These are phyloP conservation scores for Hirtodrosophila duncani DNA, from an alignment of 2,888 invertebrate genomes.

Conservation along the genomic window DNA sequence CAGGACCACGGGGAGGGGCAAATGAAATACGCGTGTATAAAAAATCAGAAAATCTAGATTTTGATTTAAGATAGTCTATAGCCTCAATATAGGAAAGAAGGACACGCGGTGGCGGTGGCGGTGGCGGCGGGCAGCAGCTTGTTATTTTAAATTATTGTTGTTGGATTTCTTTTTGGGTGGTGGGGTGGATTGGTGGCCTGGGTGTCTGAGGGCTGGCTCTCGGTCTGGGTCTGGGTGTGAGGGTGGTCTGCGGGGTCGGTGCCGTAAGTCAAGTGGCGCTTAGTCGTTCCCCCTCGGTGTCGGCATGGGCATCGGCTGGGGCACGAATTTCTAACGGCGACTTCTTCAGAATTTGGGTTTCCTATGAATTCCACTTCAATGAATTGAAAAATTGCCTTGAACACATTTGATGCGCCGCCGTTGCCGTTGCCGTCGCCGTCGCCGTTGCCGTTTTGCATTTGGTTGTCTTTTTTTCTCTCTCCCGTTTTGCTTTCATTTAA, in stretches of 20 bases:
- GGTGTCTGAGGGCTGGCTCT: not conserved
- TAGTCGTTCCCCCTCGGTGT: slow-evolving; percentile 32
- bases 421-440: slow-evolving; percentile 1
- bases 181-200: not conserved
- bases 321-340: slow-evolving; percentile 25
- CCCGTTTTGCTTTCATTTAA: not conserved
- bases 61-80: slow-evolving; percentile 64
- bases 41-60: slow-evolving; percentile 68
- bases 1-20: not conserved
- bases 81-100: slow-evolving; percentile 23
- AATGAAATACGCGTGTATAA: slow-evolving; percentile 58
- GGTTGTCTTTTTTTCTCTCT: slow-evolving; percentile 20
- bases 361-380: slow-evolving; percentile 70
- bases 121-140: slow-evolving; percentile 19
- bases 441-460: slow-evolving; percentile 62
- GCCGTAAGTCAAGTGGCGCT: slow-evolving; percentile 63
- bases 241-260: slow-evolving; percentile 6
- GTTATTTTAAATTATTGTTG: slow-evolving; percentile 6
- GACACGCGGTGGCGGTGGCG: not conserved
- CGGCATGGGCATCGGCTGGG: not conserved
- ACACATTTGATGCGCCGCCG: slow-evolving; percentile 58
- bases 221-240: not conserved
- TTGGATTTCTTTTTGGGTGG: not conserved
- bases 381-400: slow-evolving; percentile 70
- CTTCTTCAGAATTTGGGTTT: slow-evolving; percentile 24